Conservation (phyloP, 2,888 invertebrate genomes). For the Agrochola lychnidis region DNA sequence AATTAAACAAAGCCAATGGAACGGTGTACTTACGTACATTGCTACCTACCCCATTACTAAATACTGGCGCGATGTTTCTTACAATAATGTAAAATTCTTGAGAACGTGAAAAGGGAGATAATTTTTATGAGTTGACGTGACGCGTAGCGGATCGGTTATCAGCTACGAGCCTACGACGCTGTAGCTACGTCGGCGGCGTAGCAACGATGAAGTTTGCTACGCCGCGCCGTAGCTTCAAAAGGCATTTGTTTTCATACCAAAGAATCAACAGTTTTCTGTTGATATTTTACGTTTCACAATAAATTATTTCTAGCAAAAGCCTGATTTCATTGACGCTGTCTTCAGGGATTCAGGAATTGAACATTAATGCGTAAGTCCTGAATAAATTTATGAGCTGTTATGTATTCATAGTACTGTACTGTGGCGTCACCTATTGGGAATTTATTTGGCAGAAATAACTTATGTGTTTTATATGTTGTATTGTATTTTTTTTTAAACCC, state of each 20-base stretch:
- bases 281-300: neutral
- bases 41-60: neutral
- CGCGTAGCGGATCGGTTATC: slow-evolving; percentile 7
- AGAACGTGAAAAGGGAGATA: neutral
- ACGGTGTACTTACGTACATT: neutral
- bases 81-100: neutral
- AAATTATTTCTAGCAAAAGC: slow-evolving; percentile 8
- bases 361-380: slow-evolving; percentile 34
- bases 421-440: slow-evolving; percentile 15
- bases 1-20: neutral
- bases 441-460: slow-evolving; percentile 7
- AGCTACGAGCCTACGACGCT: slow-evolving; percentile 12
- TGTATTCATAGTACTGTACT: slow-evolving; percentile 27
- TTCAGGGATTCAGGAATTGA: slow-evolving; percentile 45
- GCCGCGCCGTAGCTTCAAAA: slow-evolving; percentile 38
- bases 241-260: neutral
- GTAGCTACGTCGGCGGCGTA: slow-evolving; percentile 42
- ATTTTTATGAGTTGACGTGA: neutral
- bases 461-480: neutral
- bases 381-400: slow-evolving; percentile 49
- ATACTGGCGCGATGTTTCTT: neutral
- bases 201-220: slow-evolving; percentile 29
- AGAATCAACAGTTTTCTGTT: slow-evolving; percentile 19
- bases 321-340: slow-evolving; percentile 23
- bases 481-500: neutral